Evolutionary conservation across 2,888 invertebrate species (phyloP).

Genomic region (Pteria penguin): DNA sequence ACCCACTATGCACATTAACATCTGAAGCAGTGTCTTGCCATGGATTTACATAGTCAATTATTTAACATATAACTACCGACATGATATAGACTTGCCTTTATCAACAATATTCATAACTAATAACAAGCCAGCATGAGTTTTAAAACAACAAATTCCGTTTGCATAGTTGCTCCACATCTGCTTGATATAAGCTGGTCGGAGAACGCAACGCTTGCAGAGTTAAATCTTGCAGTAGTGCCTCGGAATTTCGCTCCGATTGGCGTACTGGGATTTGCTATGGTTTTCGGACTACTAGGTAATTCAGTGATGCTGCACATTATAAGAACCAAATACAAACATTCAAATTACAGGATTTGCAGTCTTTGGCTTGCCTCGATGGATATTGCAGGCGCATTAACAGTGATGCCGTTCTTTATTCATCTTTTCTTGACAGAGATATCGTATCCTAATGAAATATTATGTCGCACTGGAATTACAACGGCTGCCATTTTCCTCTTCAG

Average conservation of each 20-base stretch:
- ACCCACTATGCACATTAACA: too few species aligned
- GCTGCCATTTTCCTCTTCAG: background rate
- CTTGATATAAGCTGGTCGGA: background rate
- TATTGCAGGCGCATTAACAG: background rate
- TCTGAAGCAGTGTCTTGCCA: too few species aligned
- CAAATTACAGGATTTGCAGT: background rate
- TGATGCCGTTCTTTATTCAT: background rate
- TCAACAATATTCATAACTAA: too few species aligned
- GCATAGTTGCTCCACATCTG: background rate
- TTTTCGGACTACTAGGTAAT: constrained; percentile 5
- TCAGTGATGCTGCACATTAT: constrained; percentile 10
- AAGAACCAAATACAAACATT: background rate
- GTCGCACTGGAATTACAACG: background rate
- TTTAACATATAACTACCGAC: too few species aligned
- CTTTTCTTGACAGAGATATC: background rate
- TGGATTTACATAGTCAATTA: too few species aligned
- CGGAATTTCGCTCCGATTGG: constrained; percentile 3
- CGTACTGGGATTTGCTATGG: background rate
- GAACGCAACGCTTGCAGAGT: background rate
- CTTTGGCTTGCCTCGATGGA: constrained; percentile 8
- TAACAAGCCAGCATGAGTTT: too few species aligned
- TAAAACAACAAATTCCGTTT: background rate
- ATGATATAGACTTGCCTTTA: too few species aligned
- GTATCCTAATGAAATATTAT: constrained; percentile 3
- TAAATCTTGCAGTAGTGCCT: background rate